Evolutionary conservation across 1,140 invertebrate genomes (phyloP).

Genomic region (Saxidomus purpurata): DNA sequence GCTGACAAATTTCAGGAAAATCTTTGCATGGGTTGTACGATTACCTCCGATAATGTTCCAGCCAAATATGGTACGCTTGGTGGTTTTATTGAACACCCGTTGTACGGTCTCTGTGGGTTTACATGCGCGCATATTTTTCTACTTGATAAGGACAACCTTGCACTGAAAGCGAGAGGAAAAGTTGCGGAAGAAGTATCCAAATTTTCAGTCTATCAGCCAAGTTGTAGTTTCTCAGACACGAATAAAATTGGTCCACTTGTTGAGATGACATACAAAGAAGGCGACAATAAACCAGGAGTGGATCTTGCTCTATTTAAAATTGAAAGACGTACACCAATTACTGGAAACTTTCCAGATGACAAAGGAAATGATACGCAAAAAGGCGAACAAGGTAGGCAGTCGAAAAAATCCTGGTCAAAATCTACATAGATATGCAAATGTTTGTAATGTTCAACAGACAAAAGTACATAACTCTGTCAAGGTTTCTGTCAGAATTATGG

Average conservation of each 20-base stretch:
- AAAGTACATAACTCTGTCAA: too few relatives aligned
- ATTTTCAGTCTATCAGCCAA: too few relatives aligned
- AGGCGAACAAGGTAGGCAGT: too few relatives aligned
- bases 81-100: conserved; percentile 23
- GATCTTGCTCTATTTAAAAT: conserved; percentile 7
- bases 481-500: too few relatives aligned
- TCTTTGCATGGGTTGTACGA: conserved; percentile 19
- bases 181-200: too few relatives aligned
- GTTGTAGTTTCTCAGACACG: too few relatives aligned
- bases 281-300: not conserved
- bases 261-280: not conserved
- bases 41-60: not conserved
- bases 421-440: too few relatives aligned
- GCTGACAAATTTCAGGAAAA: not conserved
- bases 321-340: not conserved
- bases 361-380: too few relatives aligned
- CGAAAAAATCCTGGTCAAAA: too few relatives aligned
- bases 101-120: conserved; percentile 4
- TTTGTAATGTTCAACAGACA: too few relatives aligned
- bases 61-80: not conserved
- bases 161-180: not conserved
- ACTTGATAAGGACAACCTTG: too few relatives aligned
- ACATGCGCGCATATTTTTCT: conserved; percentile 4
- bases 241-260: not conserved
- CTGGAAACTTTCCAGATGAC: not conserved